Conservation (phyloP, 2,888 invertebrate genomes). For the Pseudococcus viburni region DNA sequence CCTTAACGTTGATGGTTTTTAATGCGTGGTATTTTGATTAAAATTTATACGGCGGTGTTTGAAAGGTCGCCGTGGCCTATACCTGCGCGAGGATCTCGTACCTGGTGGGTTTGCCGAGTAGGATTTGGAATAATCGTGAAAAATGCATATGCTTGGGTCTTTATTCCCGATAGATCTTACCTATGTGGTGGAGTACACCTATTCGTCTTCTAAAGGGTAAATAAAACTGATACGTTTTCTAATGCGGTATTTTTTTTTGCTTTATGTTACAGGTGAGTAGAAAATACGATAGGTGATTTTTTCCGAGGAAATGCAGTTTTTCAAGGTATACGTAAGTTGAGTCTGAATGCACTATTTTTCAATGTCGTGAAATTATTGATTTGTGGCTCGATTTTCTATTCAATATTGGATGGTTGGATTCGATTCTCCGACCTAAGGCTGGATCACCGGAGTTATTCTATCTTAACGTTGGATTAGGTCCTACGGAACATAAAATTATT, state of each 20-base stretch:
- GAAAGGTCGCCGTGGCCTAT: background rate
- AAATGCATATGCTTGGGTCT: background rate
- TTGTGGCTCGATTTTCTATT: no score
- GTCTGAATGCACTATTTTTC: background rate
- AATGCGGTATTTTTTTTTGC: background rate
- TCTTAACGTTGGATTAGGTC: no score
- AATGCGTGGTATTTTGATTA: constrained; percentile 20
- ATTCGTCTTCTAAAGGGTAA: background rate
- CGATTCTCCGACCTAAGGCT: no score
- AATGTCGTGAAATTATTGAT: no score
- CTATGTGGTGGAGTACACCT: background rate
- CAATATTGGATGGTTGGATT: no score
- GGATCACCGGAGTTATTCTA: no score
- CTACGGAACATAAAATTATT: no score
- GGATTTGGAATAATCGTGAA: constrained; percentile 13
- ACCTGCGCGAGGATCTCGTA: background rate
- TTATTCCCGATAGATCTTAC: background rate
- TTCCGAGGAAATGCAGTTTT: background rate
- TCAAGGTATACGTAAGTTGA: background rate
- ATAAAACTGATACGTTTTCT: background rate
- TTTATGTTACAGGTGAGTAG: background rate
- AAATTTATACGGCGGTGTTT: constrained; percentile 6
- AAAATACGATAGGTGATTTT: background rate
- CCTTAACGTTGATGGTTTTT: constrained; percentile 32
- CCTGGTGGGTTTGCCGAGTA: background rate